Base-by-base conservation (phyloP, 2,797 vertebrate genomes). In the Enteromius afrohamiltoni region DNA sequence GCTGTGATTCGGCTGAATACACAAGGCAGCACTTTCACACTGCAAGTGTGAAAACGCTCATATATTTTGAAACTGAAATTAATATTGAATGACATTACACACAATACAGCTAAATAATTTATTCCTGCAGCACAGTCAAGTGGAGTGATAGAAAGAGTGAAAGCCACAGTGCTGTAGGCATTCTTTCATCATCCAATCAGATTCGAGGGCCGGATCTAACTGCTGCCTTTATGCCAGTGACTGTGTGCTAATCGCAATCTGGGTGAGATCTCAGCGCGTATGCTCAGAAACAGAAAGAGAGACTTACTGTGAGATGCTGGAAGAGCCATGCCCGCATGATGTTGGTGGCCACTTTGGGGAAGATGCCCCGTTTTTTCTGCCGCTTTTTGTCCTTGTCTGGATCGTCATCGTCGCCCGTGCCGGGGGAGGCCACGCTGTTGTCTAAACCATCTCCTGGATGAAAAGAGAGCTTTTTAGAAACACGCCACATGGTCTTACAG, bases 241-340 rank as follows among this genome's bases (percentile, higher is more conserved):
- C 19, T 23, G 21, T 58, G 31, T 34, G 23, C 6, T 40, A 14
- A 42, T 76, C 58, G 34, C 16, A 9, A 13, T 40, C 8, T 53
- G 49, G 10, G 17, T 31, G 19, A 21, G 26, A 31, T 23, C 73
- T 75, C 31, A 58, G 51, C 31, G 16, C 10, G n/a, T 21, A 40
- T 10, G 17, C 86, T 77, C 3, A 51, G 31, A 84, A 81, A 42
- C 34, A 53, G 19, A 49, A n/a, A 17, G 17, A 31, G 4, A 23
- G 86, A 96, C 97, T 97, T 96, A 99, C 98, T 93, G 98, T 99
- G 95, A 99, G 98, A 94, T 99, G 98, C 92, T 99, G 98, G 94
- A 99, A 99, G 87, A 99, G 97, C 98, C 98, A 99, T 0, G 98
- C 98, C 94, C 98, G 96, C 98, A 99, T 99, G 93, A 99, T 99